Evolutionary conservation across 2,888 invertebrate genomes (phyloP), one percentile per base, ranked within the genome.

Genomic region (Pyralis farinalis): DNA sequence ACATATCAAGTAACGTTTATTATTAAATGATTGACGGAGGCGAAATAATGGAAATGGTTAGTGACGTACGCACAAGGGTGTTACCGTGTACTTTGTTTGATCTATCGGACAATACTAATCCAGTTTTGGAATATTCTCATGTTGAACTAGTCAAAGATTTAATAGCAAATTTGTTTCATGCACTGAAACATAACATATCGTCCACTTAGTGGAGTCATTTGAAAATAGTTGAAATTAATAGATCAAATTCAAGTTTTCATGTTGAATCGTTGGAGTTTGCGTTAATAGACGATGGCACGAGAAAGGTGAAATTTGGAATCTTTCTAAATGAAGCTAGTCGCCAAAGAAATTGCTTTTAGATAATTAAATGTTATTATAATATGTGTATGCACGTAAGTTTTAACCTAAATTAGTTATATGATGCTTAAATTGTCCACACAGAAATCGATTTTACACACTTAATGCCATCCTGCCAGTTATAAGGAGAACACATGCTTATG

Each of bases 1-100:
- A 88, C 88, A 88, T 88, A 88, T 88, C 88, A 88, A 70, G 75
- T 79, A 79, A 79, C 74, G 78, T 81, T 85, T 83, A 79, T 76
- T 76, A 74, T 66, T 68, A 66, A 66, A 69, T 55, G 61, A 56
- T 58, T 55, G 55, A 49, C 54, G 58, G 64, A 37, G 48, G 39
- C 45, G 50, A 46, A 48, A 42, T 61, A 50, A 46, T 47, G 60
- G 51, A 59, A 64, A 74, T 63, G 85, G 85, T 84, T 83, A 86
- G 76, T 74, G 76, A 79, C 58, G 67, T 64, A 60, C 55, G 55
- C 67, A 63, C 58, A 60, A 64, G 63, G 61, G 63, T 65, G 61
- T 63, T 16, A 4, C 63, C 61, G 63, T 71, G 60, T 59, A 64
- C 65, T 71, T 74, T 69, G 70, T 77, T 80, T 74, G 71, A 70